Evolutionary conservation across 2,797 vertebrate genomes (phyloP).

Genomic region (Streptopelia turtur): DNA sequence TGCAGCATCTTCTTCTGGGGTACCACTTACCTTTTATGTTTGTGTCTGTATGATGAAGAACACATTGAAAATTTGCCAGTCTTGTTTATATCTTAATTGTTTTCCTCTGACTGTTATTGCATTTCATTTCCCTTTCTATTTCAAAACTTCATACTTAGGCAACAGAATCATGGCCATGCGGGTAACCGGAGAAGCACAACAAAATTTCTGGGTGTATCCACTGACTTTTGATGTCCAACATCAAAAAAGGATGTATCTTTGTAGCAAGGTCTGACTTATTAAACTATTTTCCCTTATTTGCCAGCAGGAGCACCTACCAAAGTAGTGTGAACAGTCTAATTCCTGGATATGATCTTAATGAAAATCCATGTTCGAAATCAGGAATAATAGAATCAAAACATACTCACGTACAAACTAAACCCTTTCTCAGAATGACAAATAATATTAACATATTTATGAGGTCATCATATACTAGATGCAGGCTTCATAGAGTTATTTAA

Average conservation of each 20-base stretch:
- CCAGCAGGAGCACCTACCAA: neutral
- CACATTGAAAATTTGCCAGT: neutral
- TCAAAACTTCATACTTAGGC: neutral
- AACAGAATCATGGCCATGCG: neutral
- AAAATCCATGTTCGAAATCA: neutral
- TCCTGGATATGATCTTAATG: neutral
- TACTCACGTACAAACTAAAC: neutral
- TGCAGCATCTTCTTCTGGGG: neutral
- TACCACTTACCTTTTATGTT: neutral
- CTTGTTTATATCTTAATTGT: neutral
- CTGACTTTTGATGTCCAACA: neutral
- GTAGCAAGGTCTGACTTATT: neutral
- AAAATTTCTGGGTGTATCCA: neutral
- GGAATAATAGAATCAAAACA: neutral
- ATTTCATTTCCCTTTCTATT: neutral
- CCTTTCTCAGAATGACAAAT: neutral
- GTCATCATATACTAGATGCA: neutral
- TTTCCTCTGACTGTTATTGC: neutral
- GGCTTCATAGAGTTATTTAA: neutral
- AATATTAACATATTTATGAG: neutral
- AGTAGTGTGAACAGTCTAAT: neutral
- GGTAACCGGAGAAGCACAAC: neutral
- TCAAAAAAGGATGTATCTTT: neutral
- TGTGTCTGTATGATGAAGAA: neutral
- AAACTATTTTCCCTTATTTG: neutral